Base-by-base conservation (phyloP, 1,140 invertebrate species). In the Manduca sexta region DNA sequence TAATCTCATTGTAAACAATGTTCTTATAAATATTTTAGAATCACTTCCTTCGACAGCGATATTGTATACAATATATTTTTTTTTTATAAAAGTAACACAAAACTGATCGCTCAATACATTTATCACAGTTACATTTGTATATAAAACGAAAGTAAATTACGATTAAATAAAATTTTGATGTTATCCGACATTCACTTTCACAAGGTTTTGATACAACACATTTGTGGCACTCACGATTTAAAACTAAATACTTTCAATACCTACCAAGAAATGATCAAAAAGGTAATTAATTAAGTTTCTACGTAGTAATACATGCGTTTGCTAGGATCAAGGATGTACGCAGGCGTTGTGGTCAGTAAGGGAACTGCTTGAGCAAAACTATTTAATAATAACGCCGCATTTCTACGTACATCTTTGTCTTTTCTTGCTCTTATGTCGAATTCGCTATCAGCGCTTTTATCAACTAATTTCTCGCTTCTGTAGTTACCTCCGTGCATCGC, bases 251-350 rank as follows among this genome's bases (percentile, higher is more conserved):
- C 13, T 38, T 26, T 8, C 21, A 26, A 26, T 26, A 26, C 21
- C n/a, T n/a, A n/a, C n/a, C n/a, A n/a, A 26, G 8, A 26, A 5
- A 26, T 26, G 4, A 26, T 8, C 13, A 14, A 38, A 38, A n/a
- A 40, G 2, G 16, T 15, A 35, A 55, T 21, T 45, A n/a, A 15
- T 69, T 61, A 74, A 8, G 66, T 52, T 62, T 84, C 81, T 16
- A 84, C 75, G 41, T 83, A 84, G 49, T 83, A 84, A 49, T 84
- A 84, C 75, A 76, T 81, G 50, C 81, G 62, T 71, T 84, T 83
- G 41, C 81, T 84, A 13, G 81, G 81, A 44, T 84, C 79, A 50
- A 80, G 56, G 55, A 82, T 84, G 45, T 68, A 84, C 0, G 56
- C 59, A 10, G 77, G 70, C 1, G 72, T 69, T 2, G 77, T 76